Conservation (phyloP, 2,888 invertebrate genomes). For the Tiphia femorata region DNA sequence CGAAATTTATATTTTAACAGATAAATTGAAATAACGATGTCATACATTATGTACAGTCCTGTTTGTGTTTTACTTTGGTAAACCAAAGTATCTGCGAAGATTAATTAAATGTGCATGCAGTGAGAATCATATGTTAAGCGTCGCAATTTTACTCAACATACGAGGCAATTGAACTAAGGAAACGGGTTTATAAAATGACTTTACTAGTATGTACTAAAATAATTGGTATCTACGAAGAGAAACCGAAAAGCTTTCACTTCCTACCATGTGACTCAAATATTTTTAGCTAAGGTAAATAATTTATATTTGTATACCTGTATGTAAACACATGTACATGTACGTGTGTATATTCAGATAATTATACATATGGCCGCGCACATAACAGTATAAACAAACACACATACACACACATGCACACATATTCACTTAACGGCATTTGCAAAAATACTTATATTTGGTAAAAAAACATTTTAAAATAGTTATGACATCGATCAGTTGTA, state of each 20-base stretch:
- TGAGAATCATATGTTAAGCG: not conserved
- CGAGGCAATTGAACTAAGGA: slow-evolving; percentile 15
- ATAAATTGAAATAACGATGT: slow-evolving; percentile 10
- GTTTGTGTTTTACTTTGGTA: slow-evolving; percentile 11
- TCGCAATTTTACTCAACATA: slow-evolving; percentile 7
- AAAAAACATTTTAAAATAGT: slow-evolving; percentile 17
- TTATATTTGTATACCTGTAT: slow-evolving; percentile 46
- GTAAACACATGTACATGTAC: slow-evolving; percentile 13
- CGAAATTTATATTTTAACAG: slow-evolving; percentile 24
- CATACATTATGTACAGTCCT: slow-evolving; percentile 11
- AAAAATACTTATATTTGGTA: too few species aligned
- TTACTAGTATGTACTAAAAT: slow-evolving; percentile 29
- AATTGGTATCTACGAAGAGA: slow-evolving; percentile 21
- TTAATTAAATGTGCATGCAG: slow-evolving; percentile 1
- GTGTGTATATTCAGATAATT: not conserved
- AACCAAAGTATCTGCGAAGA: not conserved
- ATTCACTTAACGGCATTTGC: slow-evolving; percentile 15
- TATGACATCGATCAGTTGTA: slow-evolving; percentile 7
- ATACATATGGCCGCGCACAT: not conserved
- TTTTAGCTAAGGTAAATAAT: slow-evolving; percentile 45
- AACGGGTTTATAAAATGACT: slow-evolving; percentile 25
- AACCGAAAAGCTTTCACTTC: slow-evolving; percentile 26
- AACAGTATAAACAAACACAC: not conserved
- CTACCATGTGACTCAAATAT: slow-evolving; percentile 24
- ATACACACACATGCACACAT: slow-evolving; percentile 5